phyloP scores from a whole-genome alignment of 2,113 vertebrate species.

The Peromyscus polionotus region DNA sequence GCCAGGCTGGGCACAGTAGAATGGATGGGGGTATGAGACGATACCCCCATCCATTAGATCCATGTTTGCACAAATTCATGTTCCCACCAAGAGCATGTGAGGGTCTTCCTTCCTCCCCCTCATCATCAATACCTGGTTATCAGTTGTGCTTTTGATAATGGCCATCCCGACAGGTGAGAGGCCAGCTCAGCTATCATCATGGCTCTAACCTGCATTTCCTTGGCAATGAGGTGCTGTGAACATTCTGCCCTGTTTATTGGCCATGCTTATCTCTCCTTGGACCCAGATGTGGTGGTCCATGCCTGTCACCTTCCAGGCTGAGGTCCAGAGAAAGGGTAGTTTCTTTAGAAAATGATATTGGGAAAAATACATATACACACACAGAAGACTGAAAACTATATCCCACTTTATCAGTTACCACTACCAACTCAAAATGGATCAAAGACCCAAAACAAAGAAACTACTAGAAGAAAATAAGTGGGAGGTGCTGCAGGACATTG shows the following conservation, averaged over 20 bases:
- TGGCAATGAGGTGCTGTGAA: not conserved
- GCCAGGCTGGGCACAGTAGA: not conserved
- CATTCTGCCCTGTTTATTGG: no score
- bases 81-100: not conserved
- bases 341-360: not conserved
- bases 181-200: not conserved
- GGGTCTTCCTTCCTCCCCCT: not conserved
- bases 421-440: not conserved
- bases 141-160: not conserved
- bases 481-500: not conserved
- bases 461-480: not conserved
- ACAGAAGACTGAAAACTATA: no score
- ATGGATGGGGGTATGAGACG: not conserved
- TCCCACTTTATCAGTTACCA: not conserved
- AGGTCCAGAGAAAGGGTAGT: not conserved
- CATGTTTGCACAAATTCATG: no score
- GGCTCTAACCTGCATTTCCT: not conserved
- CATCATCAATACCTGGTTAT: not conserved
- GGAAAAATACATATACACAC: not conserved
- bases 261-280: not conserved
- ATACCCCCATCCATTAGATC: not conserved
- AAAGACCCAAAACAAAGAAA: not conserved
- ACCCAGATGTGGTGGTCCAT: not conserved
- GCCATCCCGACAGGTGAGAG: not conserved
- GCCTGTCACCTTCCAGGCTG: not conserved